phyloP scores from a whole-genome alignment of 2,113 vertebrate genomes.

The Peromyscus leucopus region DNA sequence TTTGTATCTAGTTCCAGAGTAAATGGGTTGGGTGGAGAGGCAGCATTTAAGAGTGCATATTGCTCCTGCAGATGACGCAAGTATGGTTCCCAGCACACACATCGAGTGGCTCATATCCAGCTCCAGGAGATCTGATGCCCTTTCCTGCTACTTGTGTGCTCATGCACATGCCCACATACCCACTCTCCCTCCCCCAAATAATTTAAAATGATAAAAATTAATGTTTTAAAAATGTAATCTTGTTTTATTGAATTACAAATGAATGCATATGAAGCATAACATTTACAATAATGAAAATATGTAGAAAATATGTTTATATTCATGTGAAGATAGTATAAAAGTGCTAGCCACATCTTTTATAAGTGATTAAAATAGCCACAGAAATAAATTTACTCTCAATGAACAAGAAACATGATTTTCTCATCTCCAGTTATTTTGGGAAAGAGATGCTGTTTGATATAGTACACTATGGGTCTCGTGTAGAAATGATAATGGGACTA shows the following conservation, averaged over 20 bases:
- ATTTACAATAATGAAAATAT: conserved; percentile 35
- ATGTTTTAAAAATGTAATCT: neutral
- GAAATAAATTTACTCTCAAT: conserved; percentile 29
- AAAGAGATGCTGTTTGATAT: neutral
- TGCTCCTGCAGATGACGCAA: neutral
- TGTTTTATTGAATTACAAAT: neutral
- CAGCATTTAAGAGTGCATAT: neutral
- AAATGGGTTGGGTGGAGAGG: neutral
- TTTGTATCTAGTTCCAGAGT: neutral
- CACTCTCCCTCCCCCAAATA: neutral
- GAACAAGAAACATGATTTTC: neutral
- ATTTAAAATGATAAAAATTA: neutral
- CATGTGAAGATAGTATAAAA: neutral
- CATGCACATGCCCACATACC: neutral
- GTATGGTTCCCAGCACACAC: neutral
- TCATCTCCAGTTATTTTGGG: conserved; percentile 43
- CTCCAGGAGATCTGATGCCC: neutral
- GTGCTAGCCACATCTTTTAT: neutral
- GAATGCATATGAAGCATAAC: neutral
- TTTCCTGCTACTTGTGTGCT: neutral
- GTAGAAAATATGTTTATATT: neutral
- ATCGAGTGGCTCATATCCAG: neutral
- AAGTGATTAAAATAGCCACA: neutral
- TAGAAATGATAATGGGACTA: conserved; percentile 30
- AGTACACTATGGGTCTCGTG: neutral